Evolutionary conservation across 2,113 vertebrate species (phyloP).

Genomic region (Cnemophilus loriae): DNA sequence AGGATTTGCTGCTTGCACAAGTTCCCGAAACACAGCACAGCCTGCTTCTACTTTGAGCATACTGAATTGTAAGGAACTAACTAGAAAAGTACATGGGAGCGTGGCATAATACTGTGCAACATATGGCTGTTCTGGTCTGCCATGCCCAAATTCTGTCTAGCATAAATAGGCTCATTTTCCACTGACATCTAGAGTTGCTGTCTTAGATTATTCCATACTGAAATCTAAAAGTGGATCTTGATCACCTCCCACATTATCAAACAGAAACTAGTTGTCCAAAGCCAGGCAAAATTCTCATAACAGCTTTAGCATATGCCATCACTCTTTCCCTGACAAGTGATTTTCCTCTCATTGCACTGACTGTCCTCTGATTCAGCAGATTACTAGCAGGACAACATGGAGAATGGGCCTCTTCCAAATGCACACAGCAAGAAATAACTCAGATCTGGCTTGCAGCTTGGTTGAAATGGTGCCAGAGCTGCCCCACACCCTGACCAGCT

Average conservation of each 20-base stretch:
- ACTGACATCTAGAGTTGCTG: background rate
- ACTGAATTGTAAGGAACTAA: background rate
- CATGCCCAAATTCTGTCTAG: conserved; percentile 1
- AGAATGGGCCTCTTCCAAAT: background rate
- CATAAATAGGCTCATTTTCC: conserved; percentile 9
- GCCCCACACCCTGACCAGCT: background rate
- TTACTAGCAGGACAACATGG: background rate
- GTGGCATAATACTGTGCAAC: background rate
- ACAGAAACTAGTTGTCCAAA: background rate
- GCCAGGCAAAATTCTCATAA: background rate
- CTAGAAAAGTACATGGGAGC: background rate
- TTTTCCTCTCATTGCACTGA: background rate
- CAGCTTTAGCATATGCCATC: background rate
- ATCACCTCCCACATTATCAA: background rate
- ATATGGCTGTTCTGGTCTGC: conserved; percentile 7
- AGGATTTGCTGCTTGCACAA: background rate
- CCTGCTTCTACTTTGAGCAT: background rate
- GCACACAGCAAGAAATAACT: background rate
- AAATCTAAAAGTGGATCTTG: background rate
- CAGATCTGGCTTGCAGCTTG: background rate
- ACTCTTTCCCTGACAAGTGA: background rate
- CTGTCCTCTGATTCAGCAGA: background rate
- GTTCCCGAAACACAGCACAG: background rate
- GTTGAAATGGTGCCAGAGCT: background rate
- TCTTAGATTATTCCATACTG: background rate